Evolutionary conservation across 2,113 vertebrate genomes (phyloP).

Genomic region (Lophochroa leadbeateri): DNA sequence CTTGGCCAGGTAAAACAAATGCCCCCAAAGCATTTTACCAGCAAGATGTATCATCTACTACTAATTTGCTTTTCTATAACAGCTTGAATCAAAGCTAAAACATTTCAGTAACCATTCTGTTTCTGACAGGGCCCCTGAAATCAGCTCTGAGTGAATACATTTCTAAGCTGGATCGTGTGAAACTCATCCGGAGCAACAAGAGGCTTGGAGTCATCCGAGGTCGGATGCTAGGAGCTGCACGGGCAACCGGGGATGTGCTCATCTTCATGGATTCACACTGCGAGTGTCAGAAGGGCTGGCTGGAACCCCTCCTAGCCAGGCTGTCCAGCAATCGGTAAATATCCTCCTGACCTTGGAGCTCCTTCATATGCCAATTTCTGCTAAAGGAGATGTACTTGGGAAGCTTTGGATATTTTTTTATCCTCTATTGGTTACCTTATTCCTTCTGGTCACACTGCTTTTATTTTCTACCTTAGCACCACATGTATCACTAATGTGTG

Average conservation of each 20-base stretch:
- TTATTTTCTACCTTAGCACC: not conserved
- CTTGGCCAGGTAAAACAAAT: not conserved
- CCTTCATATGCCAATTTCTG: not conserved
- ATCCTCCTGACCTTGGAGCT: not conserved
- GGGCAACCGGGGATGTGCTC: constrained; percentile 82
- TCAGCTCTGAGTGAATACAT: constrained; percentile 83
- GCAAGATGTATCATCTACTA: not conserved
- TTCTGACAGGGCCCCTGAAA: constrained; percentile 81
- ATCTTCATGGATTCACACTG: constrained; percentile 92
- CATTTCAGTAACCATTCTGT: not conserved
- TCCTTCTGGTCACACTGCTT: not conserved
- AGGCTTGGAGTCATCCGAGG: constrained; percentile 82
- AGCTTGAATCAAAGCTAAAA: not conserved
- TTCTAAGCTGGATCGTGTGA: constrained; percentile 82
- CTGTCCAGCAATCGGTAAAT: constrained; percentile 85
- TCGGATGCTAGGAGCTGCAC: constrained; percentile 83
- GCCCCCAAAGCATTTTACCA: not conserved
- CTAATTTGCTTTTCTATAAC: not conserved
- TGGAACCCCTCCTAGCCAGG: constrained; percentile 87
- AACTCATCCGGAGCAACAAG: constrained; percentile 84
- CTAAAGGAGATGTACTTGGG: not conserved
- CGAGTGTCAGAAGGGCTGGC: constrained; percentile 87
- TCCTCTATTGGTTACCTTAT: not conserved
- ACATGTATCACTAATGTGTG: not conserved
- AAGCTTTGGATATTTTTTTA: not conserved